Conservation (phyloP, 2,888 invertebrate genomes). For the Gnatocerus cornutus region DNA sequence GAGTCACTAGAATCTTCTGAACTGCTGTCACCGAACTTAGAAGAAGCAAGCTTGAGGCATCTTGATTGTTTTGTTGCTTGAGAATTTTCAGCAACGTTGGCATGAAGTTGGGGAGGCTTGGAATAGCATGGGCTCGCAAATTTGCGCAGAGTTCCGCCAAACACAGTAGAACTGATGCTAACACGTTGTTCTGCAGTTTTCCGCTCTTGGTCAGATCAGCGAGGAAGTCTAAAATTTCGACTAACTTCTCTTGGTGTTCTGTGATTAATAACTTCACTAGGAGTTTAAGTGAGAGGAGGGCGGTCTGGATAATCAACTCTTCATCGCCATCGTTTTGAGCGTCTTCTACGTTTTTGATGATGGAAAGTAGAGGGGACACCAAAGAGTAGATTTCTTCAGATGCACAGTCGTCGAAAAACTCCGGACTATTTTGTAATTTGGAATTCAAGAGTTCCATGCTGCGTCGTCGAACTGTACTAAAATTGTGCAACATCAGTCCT, state of each 20-base stretch:
- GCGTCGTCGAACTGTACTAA: slow-evolving; percentile 83
- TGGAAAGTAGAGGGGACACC: slow-evolving; percentile 76
- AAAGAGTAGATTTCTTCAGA: slow-evolving; percentile 73
- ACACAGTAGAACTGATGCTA: slow-evolving; percentile 84
- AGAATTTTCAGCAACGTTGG: slow-evolving; percentile 81
- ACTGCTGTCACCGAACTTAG: slow-evolving; percentile 85
- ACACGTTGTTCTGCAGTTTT: slow-evolving; percentile 75
- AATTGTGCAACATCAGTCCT: slow-evolving; percentile 81
- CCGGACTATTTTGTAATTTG: slow-evolving; percentile 82
- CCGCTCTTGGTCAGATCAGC: slow-evolving; percentile 76
- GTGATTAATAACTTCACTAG: slow-evolving; percentile 83
- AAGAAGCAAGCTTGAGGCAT: slow-evolving; percentile 77
- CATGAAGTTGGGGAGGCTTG: slow-evolving; percentile 85
- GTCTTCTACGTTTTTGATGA: slow-evolving; percentile 74
- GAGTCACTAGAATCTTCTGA: slow-evolving; percentile 86
- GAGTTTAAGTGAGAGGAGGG: slow-evolving; percentile 87
- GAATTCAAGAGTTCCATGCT: slow-evolving; percentile 89
- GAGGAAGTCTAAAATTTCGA: slow-evolving; percentile 79
- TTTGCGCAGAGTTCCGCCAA: slow-evolving; percentile 86
- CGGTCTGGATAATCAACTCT: slow-evolving; percentile 85
- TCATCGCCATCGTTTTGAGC: slow-evolving; percentile 74
- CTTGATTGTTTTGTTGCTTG: slow-evolving; percentile 75
- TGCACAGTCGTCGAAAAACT: slow-evolving; percentile 74
- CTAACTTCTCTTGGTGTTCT: slow-evolving; percentile 81
- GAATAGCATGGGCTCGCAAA: slow-evolving; percentile 83